phyloP scores from a whole-genome alignment of 2,113 vertebrate species.

The Trichomycterus rosablanca region DNA sequence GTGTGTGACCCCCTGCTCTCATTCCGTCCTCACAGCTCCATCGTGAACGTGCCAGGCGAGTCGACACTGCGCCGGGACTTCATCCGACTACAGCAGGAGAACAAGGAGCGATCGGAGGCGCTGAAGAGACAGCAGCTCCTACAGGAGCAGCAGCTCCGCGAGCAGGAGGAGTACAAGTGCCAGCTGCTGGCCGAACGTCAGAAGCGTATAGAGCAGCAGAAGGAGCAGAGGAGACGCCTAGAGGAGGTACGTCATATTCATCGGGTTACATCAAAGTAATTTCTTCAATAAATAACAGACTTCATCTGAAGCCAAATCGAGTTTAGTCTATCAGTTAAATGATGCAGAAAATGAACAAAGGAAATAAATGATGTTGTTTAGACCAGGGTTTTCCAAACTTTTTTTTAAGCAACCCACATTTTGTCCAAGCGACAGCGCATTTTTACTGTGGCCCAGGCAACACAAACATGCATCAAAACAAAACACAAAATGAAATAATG shows the following conservation, averaged over 20 bases:
- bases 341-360: too few species aligned
- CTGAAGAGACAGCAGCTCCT: constrained; percentile 88
- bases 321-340: too few species aligned
- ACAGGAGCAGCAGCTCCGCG: constrained; percentile 93
- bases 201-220: constrained; percentile 96
- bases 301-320: too few species aligned
- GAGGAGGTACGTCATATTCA: constrained; percentile 77
- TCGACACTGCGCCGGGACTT: constrained; percentile 91
- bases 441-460: too few species aligned
- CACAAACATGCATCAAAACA: too few species aligned
- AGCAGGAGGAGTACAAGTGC: constrained; percentile 94
- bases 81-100: constrained; percentile 88
- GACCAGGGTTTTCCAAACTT: too few species aligned
- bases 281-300: too few species aligned
- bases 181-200: constrained; percentile 90
- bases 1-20: neutral
- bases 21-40: constrained; percentile 69
- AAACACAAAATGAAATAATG: too few species aligned
- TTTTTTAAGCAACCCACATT: too few species aligned
- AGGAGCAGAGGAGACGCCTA: constrained; percentile 85
- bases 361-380: too few species aligned
- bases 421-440: too few species aligned
- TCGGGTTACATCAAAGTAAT: too few species aligned
- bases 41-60: constrained; percentile 90
- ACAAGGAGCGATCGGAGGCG: constrained; percentile 91